Percentiles rank a stretch among this genome's conserved stretches.
Evolutionary conservation across 2,888 invertebrate species (phyloP).

Genomic region (Selenia dentaria): DNA sequence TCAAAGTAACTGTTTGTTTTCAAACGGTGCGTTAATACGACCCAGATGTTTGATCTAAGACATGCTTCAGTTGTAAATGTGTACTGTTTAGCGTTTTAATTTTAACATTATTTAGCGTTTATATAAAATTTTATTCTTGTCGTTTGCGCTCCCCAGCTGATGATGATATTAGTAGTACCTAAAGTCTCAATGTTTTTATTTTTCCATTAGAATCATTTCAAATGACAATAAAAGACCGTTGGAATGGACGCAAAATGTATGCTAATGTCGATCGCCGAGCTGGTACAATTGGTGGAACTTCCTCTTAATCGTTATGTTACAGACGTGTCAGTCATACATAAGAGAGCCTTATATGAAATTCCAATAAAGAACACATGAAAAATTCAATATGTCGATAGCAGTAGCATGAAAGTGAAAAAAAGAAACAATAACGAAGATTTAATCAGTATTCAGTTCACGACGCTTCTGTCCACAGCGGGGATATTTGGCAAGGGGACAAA

Average conservation of each 20-base stretch:
- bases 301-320: conserved; percentile 62
- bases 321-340: conserved; percentile 61
- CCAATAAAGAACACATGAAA: conserved; percentile 72
- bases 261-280: conserved; percentile 64
- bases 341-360: conserved; percentile 62
- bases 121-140: conserved; percentile 40
- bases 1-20: conserved; percentile 42
- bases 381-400: conserved; percentile 74
- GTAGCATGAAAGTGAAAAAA: conserved; percentile 73
- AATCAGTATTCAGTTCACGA: conserved; percentile 77
- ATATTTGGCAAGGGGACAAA: conserved; percentile 76
- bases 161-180: conserved; percentile 49
- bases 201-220: conserved; percentile 72
- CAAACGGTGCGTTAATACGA: conserved; percentile 34
- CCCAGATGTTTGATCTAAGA: conserved; percentile 26
- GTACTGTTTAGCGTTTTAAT: conserved; percentile 3
- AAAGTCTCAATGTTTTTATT: conserved; percentile 68
- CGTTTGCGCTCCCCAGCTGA: conserved; percentile 28
- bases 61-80: neutral
- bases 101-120: conserved; percentile 8
- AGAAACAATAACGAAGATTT: conserved; percentile 74
- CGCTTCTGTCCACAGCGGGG: conserved; percentile 71
- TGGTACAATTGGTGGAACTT: conserved; percentile 72
- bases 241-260: conserved; percentile 72
- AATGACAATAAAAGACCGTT: conserved; percentile 64